Evolutionary conservation across 2,888 invertebrate species (phyloP).

Genomic region (Cryptocheilus praepositus): DNA sequence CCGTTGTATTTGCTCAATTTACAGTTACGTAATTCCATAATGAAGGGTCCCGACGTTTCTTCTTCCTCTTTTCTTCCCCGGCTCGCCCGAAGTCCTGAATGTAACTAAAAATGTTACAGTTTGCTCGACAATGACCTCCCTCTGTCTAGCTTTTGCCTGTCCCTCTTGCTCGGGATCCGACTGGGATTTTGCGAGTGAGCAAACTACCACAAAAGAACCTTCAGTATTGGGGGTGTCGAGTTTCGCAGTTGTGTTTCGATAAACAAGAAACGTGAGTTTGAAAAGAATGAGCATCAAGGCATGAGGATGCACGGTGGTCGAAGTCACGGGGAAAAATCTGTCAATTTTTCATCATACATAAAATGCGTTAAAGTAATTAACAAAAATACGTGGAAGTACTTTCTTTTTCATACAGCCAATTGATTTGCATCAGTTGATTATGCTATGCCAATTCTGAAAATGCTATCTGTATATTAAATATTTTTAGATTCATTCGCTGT

Average conservation of each 20-base stretch:
- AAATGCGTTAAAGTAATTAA: too few species aligned
- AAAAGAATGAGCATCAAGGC: not conserved
- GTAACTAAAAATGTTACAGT: slow-evolving; percentile 37
- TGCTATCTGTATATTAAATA: too few species aligned
- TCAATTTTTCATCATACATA: too few species aligned
- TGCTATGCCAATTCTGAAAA: too few species aligned
- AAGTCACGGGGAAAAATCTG: too few species aligned
- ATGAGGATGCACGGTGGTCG: too few species aligned
- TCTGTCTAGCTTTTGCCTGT: not conserved
- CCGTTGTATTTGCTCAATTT: slow-evolving; percentile 73
- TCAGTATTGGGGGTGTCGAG: slow-evolving; percentile 50
- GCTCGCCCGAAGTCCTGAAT: not conserved
- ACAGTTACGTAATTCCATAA: slow-evolving; percentile 72
- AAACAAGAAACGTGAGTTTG: slow-evolving; percentile 45
- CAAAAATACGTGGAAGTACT: too few species aligned
- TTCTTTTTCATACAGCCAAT: too few species aligned
- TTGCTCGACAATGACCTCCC: slow-evolving; percentile 15
- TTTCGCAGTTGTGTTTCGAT: slow-evolving; percentile 58
- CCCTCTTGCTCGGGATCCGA: slow-evolving; percentile 28
- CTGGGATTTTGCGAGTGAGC: slow-evolving; percentile 62
- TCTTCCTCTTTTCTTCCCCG: slow-evolving; percentile 38
- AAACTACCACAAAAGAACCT: slow-evolving; percentile 56
- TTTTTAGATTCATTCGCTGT: too few species aligned
- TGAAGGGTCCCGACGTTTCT: slow-evolving; percentile 56
- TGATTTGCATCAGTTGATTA: too few species aligned